Evolutionary conservation across 1,140 invertebrate species (phyloP), one percentile per base, ranked within the genome.

Genomic region (Lethocerus indicus): DNA sequence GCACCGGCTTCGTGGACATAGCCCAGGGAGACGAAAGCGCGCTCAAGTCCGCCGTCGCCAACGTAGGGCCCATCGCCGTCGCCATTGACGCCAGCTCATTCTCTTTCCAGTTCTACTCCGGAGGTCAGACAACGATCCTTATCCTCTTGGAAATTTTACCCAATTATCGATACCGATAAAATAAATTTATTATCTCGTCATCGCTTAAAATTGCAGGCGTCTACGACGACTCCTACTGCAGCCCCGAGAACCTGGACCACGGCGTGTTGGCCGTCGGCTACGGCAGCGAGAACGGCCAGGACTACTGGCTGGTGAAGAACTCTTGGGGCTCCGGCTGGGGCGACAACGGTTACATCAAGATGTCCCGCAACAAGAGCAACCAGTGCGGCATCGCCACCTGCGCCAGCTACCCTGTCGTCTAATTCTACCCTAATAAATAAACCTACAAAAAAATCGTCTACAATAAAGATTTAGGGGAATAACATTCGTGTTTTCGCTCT

Each of bases 271-370:
- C 75, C 51, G 82, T 90, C 43, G 87, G 88, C 28, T 92, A 87
- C 63, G 86, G 85, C 26, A 70, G 73, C 42, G 70, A 75, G 57
- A 56, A 66, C 14, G 71, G 69, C 28, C 45, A 68, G 20, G 80
- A 85, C 58, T 89, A 84, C 59, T 88, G 82, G 81, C 57, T 87
- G 1, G 76, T 87, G 2, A 87, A 87, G 61, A 88, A 89, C 61
- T 87, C 82, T 55, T 92, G 87, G 87, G 79, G 82, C 21, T 67
- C 66, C 51, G 67, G 64, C 1, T 95, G 90, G 90, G 90, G 92
- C 23, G 70, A 79, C 24, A 58, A 81, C 2, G 91, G 91, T 24
- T 95, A 87, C 69, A 84, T 95, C 55, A 80, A 81, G 66, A 95
- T 97, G 78, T 71, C 82, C 3, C 73, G 90, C 55, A 93, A 94